A percentile compares a stretch with the other conserved stretches of the same genome.
phyloP scores from a whole-genome alignment of 2,797 vertebrate species.

The Oophaga sylvatica region DNA sequence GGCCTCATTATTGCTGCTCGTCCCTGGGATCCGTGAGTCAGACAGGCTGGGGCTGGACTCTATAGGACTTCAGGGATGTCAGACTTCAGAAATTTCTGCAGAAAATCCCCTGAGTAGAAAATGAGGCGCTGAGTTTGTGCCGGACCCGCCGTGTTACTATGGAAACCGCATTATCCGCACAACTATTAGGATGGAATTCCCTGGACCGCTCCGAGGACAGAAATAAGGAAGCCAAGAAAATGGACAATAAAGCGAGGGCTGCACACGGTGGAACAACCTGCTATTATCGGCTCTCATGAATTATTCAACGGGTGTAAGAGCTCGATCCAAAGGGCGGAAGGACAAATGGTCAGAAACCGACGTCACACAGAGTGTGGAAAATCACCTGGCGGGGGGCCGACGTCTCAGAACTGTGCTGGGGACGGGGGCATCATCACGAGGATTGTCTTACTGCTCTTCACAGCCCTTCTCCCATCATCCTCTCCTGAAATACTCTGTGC shows the following conservation, averaged over 20 bases:
- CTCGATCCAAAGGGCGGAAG: constrained; percentile 26
- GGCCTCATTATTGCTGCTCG: constrained; percentile 14
- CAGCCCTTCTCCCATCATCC: too few relatives aligned
- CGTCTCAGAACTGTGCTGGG: neutral
- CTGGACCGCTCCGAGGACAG: constrained; percentile 16
- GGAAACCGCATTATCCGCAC: constrained; percentile 39
- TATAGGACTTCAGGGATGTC: constrained; percentile 21
- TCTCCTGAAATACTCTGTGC: too few relatives aligned
- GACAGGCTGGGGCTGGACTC: constrained; percentile 48
- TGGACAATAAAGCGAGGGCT: constrained; percentile 21
- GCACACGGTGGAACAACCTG: constrained; percentile 33
- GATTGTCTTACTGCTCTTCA: too few relatives aligned
- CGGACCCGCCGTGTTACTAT: constrained; percentile 39
- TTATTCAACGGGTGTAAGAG: constrained; percentile 55
- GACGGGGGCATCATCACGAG: neutral
- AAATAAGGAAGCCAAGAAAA: constrained; percentile 17
- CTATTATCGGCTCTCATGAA: constrained; percentile 50
- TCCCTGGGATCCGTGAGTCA: constrained; percentile 29
- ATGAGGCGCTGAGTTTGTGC: constrained; percentile 9
- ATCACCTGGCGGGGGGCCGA: neutral
- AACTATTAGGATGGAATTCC: constrained; percentile 46
- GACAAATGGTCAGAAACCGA: constrained; percentile 40
- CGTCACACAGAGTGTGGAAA: constrained; percentile 15
- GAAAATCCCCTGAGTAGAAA: constrained; percentile 33
- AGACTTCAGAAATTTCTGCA: constrained; percentile 26